A percentile compares a stretch with the other conserved stretches of the same genome.
Evolutionary conservation across 92 coral and sea anemone genomes (phyloP).

Genomic region (Umimayanthus kanabou): DNA sequence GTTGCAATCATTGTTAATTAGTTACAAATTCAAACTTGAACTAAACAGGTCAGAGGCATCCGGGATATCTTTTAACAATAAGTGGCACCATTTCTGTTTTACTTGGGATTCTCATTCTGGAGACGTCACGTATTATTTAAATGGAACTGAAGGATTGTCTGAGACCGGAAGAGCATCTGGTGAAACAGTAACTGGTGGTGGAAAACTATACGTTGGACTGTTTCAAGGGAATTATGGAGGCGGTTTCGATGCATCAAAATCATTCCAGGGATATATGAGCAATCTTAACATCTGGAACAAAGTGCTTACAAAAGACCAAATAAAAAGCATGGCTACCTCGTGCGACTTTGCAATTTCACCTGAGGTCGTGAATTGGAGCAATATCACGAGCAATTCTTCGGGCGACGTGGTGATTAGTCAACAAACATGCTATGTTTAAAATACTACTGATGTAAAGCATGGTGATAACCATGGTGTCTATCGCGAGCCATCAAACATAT

Average conservation of each 20-base stretch:
- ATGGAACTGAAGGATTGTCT: slow-evolving; percentile 2
- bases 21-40: neutral
- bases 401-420: slow-evolving; percentile 9
- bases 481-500: no score
- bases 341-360: neutral
- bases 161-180: neutral
- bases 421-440: neutral
- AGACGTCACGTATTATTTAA: neutral
- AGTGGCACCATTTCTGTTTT: slow-evolving; percentile 29
- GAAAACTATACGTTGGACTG: slow-evolving; percentile 27
- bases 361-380: neutral
- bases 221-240: slow-evolving; percentile 28
- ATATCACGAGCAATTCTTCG: neutral
- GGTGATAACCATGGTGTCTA: no score
- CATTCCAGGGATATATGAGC: slow-evolving; percentile 14
- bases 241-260: slow-evolving; percentile 9
- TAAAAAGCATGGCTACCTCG: neutral
- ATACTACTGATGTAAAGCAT: no score
- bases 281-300: slow-evolving; percentile 24
- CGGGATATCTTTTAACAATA: slow-evolving; percentile 6
- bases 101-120: slow-evolving; percentile 19
- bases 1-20: no score
- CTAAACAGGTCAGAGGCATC: neutral
- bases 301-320: neutral
- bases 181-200: neutral